phyloP scores from a whole-genome alignment of 2,113 vertebrate genomes.

The Phycodurus eques region DNA sequence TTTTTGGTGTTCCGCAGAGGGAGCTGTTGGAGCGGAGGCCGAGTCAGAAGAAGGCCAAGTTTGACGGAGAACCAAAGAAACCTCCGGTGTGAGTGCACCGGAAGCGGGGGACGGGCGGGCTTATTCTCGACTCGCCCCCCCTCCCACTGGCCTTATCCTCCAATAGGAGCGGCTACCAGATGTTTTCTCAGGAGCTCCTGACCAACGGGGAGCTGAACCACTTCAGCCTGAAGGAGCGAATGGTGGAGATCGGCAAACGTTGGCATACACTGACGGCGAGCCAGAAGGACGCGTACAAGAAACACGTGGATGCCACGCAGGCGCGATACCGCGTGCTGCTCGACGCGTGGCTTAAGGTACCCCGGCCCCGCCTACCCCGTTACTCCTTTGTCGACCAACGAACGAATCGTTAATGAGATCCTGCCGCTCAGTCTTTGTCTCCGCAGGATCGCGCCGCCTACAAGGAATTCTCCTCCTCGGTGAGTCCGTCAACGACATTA shows the following conservation, averaged over 20 bases:
- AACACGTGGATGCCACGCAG: constrained; percentile 78
- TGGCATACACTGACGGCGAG: constrained; percentile 78
- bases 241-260: constrained; percentile 81
- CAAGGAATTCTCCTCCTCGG: constrained; percentile 72
- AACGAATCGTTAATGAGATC: neutral
- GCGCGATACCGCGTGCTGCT: constrained; percentile 74
- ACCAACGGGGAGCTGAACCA: constrained; percentile 80
- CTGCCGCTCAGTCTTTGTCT: constrained; percentile 68
- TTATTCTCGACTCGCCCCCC: neutral
- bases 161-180: constrained; percentile 80
- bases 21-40: constrained; percentile 74
- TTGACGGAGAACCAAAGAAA: constrained; percentile 80
- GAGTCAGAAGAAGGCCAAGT: constrained; percentile 74
- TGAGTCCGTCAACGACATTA: constrained; percentile 63
- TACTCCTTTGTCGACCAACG: neutral
- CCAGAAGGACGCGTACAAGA: constrained; percentile 81
- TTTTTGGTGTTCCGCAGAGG: constrained; percentile 55
- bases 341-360: constrained; percentile 77
- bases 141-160: neutral
- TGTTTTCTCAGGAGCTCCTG: constrained; percentile 82
- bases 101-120: neutral
- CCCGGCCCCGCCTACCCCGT: neutral
- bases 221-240: constrained; percentile 80
- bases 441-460: constrained; percentile 75
- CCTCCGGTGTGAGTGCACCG: constrained; percentile 67